Evolutionary conservation across 2,113 vertebrate genomes (phyloP).

Genomic region (Leptobrachium ailaonicum): DNA sequence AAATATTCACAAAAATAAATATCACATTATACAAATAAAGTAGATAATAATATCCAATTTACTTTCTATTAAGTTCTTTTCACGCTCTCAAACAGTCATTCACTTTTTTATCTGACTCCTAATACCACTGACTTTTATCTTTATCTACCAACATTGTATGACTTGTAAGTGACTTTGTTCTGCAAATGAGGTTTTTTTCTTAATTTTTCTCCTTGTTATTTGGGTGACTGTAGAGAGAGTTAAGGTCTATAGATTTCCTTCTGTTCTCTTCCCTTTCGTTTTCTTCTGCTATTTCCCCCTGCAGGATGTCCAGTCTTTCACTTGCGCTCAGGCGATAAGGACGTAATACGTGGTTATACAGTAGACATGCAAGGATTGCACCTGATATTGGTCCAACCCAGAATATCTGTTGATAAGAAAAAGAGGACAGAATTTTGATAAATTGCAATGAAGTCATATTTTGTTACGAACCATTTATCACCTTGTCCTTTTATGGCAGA

Average conservation of each 20-base stretch:
- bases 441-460: background rate
- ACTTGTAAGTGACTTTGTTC: too few species aligned
- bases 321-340: slow-evolving; percentile 56
- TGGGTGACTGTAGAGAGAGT: slow-evolving; percentile 21
- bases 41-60: too few species aligned
- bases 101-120: too few species aligned
- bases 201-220: slow-evolving; percentile 28
- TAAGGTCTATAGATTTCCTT: slow-evolving; percentile 34
- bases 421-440: background rate
- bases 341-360: slow-evolving; percentile 62
- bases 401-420: slow-evolving; percentile 56
- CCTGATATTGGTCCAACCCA: slow-evolving; percentile 62
- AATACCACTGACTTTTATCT: too few species aligned
- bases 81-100: too few species aligned
- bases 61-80: too few species aligned
- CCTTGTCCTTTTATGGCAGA: background rate
- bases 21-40: too few species aligned
- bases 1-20: too few species aligned
- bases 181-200: background rate
- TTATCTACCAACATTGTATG: too few species aligned
- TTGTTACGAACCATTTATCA: too few species aligned
- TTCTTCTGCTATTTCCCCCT: slow-evolving; percentile 38
- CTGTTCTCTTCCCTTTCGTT: slow-evolving; percentile 24
- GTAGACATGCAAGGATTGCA: slow-evolving; percentile 58
- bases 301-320: slow-evolving; percentile 58